phyloP scores from a whole-genome alignment of 2,797 vertebrate genomes.

The Falco berigora region DNA sequence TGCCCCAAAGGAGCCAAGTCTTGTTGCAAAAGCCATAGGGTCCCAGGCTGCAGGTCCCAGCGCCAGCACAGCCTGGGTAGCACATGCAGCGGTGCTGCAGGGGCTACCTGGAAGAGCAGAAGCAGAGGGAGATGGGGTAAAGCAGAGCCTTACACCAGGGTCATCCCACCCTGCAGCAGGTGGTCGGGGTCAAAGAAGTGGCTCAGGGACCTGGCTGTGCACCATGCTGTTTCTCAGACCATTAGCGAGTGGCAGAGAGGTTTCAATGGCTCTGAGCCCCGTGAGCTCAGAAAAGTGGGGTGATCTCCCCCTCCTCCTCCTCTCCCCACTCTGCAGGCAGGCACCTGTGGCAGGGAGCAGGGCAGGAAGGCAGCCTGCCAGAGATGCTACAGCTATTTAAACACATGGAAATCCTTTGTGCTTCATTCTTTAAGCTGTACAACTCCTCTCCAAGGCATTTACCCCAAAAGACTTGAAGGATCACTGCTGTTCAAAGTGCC shows the following conservation, averaged over 20 bases:
- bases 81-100: background rate
- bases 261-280: background rate
- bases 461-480: background rate
- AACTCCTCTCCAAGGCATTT: background rate
- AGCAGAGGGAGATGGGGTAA: background rate
- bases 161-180: background rate
- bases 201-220: background rate
- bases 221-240: background rate
- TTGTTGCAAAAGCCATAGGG: background rate
- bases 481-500: background rate
- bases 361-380: background rate
- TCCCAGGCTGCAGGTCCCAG: background rate
- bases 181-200: accelerated
- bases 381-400: background rate
- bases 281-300: background rate
- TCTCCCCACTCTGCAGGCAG: background rate
- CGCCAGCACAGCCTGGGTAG: background rate
- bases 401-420: background rate
- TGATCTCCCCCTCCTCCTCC: background rate
- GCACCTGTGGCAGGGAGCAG: background rate
- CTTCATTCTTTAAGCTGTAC: background rate
- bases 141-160: background rate
- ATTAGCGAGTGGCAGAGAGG: background rate
- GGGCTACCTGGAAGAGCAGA: background rate
- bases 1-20: background rate